A percentile compares a stretch with the other conserved stretches of the same genome.
phyloP scores from a whole-genome alignment of 2,113 vertebrate species.

The Origma solitaria region DNA sequence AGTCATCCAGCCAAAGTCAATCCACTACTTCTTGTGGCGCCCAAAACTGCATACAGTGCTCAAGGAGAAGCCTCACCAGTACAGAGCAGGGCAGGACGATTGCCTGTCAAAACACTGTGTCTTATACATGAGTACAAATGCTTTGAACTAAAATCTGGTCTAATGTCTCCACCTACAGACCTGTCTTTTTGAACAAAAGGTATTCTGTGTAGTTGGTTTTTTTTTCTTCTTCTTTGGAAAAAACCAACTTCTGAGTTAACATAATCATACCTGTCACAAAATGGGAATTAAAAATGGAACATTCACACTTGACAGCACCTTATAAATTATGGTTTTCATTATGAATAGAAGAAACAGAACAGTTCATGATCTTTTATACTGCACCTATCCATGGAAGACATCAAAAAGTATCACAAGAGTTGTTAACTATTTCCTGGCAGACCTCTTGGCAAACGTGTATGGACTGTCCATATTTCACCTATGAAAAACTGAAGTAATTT shows the following conservation, averaged over 20 bases:
- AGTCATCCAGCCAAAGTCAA: neutral
- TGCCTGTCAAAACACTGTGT: neutral
- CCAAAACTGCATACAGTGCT: neutral
- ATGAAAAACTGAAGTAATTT: neutral
- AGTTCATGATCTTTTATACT: neutral
- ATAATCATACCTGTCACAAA: neutral
- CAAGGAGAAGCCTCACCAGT: neutral
- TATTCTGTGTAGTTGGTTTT: neutral
- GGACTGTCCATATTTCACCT: neutral
- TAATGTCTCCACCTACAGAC: constrained; percentile 39
- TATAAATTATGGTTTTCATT: neutral
- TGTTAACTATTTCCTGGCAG: neutral
- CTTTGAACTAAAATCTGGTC: neutral
- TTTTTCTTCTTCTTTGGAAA: neutral
- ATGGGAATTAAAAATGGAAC: neutral
- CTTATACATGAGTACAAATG: neutral
- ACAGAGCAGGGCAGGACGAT: neutral
- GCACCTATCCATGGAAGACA: neutral
- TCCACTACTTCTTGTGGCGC: neutral
- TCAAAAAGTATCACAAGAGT: neutral
- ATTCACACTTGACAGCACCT: neutral
- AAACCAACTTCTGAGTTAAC: neutral
- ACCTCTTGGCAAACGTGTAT: neutral
- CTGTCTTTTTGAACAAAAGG: neutral
- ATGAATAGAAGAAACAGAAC: neutral